Percentiles rank a stretch among this genome's conserved stretches.
These are phyloP conservation scores for Ceriagrion tenellum DNA, from an alignment of 2,888 invertebrate genomes.

Conservation along the genomic window DNA sequence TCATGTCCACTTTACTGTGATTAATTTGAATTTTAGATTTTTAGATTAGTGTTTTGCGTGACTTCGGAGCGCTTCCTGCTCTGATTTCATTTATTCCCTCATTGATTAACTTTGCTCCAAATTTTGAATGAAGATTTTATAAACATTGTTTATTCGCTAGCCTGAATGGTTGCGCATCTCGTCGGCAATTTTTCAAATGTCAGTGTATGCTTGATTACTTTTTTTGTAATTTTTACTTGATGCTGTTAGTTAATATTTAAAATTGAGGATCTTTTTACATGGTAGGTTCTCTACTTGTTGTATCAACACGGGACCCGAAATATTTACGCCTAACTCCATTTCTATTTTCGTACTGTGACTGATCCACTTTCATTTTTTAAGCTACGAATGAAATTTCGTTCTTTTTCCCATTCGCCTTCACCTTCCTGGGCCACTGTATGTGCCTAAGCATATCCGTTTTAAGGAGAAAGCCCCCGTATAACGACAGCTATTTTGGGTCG, in stretches of 20 bases:
- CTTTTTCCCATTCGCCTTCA: not conserved
- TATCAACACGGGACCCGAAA: not conserved
- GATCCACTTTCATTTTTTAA: not conserved
- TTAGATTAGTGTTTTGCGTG: no score
- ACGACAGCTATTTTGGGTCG: slow-evolving; percentile 55
- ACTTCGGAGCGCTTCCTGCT: not conserved
- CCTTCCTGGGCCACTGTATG: not conserved
- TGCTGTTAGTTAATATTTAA: not conserved
- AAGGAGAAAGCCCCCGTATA: slow-evolving; percentile 40
- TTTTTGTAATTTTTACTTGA: no score
- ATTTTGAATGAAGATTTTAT: no score
- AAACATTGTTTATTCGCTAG: no score
- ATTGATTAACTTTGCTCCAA: not conserved
- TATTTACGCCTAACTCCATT: not conserved
- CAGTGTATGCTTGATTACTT: no score
- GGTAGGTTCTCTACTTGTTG: not conserved
- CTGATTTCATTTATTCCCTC: not conserved
- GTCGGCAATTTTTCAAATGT: no score
- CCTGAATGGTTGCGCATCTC: no score
- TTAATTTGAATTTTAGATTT: no score
- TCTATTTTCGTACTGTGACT: not conserved
- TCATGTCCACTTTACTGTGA: no score
- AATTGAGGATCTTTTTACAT: not conserved
- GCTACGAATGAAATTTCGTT: not conserved
- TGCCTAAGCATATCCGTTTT: slow-evolving; percentile 46